phyloP scores from a whole-genome alignment of 2,113 vertebrate species.

The Herpetotheres cachinnans region DNA sequence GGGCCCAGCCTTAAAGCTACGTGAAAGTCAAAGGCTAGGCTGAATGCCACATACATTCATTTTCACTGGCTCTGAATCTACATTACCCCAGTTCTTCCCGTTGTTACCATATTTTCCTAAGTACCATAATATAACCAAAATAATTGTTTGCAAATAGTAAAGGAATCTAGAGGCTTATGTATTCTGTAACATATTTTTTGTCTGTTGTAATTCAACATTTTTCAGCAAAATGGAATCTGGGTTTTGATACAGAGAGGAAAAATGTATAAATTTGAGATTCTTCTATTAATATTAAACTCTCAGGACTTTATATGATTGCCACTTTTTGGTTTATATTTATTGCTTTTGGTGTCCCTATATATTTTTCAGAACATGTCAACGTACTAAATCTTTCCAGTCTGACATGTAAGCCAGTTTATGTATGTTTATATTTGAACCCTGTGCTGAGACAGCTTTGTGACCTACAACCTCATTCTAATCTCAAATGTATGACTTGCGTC shows the following conservation, averaged over 20 bases:
- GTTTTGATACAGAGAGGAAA: background rate
- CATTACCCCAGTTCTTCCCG: background rate
- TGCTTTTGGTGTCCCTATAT: constrained; percentile 48
- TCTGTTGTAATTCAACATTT: background rate
- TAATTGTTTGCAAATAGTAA: background rate
- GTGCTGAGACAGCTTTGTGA: constrained; percentile 57
- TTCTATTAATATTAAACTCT: constrained; percentile 62
- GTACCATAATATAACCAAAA: background rate
- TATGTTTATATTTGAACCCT: constrained; percentile 64
- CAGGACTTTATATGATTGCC: constrained; percentile 38
- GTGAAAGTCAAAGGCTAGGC: background rate
- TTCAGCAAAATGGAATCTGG: background rate
- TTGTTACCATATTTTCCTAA: background rate
- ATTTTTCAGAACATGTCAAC: constrained; percentile 59
- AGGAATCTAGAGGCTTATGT: background rate
- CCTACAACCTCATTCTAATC: constrained; percentile 60
- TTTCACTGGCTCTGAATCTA: background rate
- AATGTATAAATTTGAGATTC: constrained; percentile 20
- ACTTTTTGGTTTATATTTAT: constrained; percentile 63
- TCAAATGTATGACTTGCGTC: constrained; percentile 41
- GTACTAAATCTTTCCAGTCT: constrained; percentile 47
- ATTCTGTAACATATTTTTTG: background rate
- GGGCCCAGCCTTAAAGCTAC: background rate
- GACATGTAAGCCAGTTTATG: constrained; percentile 49
- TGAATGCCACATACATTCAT: background rate